Evolutionary conservation across 1,140 invertebrate genomes (phyloP).

Genomic region (Holotrichia oblita): DNA sequence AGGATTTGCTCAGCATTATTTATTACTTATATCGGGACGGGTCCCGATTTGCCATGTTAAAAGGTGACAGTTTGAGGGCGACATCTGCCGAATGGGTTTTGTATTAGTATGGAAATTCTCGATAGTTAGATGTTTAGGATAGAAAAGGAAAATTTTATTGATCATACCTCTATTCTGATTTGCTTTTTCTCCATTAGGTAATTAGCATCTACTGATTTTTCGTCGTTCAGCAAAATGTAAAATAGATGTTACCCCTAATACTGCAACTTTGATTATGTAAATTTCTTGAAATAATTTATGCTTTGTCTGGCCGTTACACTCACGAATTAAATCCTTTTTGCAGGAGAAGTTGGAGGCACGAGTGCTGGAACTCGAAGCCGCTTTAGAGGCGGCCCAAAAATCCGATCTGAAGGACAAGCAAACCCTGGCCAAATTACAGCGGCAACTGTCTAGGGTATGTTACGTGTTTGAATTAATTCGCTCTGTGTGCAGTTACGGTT

Average conservation of each 20-base stretch:
- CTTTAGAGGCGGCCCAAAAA: slow-evolving; percentile 70
- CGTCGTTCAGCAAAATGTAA: neutral
- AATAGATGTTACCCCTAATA: no score
- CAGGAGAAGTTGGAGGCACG: slow-evolving; percentile 71
- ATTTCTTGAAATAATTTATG: neutral
- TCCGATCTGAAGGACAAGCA: slow-evolving; percentile 71
- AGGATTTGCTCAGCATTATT: neutral
- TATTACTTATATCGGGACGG: slow-evolving; percentile 22
- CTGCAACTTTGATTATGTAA: neutral
- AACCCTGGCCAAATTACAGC: slow-evolving; percentile 72
- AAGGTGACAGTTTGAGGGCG: slow-evolving; percentile 19
- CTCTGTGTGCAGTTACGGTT: no score
- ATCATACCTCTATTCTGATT: neutral
- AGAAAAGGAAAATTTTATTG: no score
- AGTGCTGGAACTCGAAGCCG: slow-evolving; percentile 71
- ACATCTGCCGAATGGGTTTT: slow-evolving; percentile 17
- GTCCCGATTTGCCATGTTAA: slow-evolving; percentile 21
- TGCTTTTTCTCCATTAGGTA: neutral
- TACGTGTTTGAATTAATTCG: neutral
- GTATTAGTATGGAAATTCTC: slow-evolving; percentile 13
- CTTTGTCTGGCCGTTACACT: neutral
- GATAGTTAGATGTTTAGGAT: no score
- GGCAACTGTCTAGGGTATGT: slow-evolving; percentile 71
- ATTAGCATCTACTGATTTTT: neutral
- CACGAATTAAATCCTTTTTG: slow-evolving; percentile 51